Evolutionary conservation across 2,113 vertebrate genomes (phyloP).

Genomic region (Mobula hypostoma): DNA sequence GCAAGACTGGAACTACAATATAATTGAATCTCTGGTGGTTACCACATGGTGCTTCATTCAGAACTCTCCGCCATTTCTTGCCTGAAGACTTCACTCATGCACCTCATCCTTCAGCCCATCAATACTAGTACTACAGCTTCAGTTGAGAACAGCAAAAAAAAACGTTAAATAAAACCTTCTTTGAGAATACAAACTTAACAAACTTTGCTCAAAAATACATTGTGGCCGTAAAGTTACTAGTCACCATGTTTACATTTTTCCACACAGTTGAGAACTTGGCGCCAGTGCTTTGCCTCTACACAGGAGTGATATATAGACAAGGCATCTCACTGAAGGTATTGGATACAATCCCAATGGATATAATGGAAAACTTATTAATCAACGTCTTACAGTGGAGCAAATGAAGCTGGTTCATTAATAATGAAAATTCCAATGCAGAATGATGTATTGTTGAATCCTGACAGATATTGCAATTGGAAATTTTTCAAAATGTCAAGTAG

Average conservation of each 20-base stretch:
- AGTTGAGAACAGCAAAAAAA: neutral
- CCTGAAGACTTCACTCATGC: too few relatives aligned
- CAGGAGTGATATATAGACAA: conserved; percentile 17
- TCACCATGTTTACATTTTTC: conserved; percentile 21
- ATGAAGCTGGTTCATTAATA: conserved; percentile 36
- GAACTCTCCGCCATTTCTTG: neutral
- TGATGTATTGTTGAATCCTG: conserved; percentile 27
- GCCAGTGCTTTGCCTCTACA: conserved; percentile 10
- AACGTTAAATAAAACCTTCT: neutral
- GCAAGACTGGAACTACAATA: neutral
- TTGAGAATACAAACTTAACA: neutral
- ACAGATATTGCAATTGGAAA: neutral
- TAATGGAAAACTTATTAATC: conserved; percentile 35
- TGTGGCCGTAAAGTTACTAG: neutral
- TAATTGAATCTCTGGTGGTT: neutral
- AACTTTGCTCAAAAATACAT: neutral
- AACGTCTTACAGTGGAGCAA: conserved; percentile 19
- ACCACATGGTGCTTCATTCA: neutral
- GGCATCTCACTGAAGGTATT: conserved; percentile 11
- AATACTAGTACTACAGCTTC: neutral
- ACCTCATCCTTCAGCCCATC: neutral
- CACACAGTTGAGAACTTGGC: neutral
- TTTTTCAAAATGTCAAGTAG: conserved; percentile 17
- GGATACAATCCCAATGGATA: conserved; percentile 34
- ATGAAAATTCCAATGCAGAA: conserved; percentile 22